Evolutionary conservation across 2,797 vertebrate species (phyloP).

Genomic region (Ctenochaetus hawaiiensis): DNA sequence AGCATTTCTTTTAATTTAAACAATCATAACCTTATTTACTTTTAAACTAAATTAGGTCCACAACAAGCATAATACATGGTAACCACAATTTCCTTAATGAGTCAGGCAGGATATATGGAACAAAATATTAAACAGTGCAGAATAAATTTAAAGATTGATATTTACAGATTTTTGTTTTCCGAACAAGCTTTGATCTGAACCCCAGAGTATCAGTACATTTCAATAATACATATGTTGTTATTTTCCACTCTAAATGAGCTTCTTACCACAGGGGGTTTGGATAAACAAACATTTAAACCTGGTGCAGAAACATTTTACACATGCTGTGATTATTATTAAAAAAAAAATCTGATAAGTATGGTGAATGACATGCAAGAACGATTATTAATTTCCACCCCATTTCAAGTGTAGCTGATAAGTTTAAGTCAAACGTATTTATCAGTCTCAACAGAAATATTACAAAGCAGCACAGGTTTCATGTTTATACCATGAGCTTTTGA

Average conservation of each 20-base stretch:
- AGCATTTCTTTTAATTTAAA: neutral
- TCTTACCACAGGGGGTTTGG: slow-evolving; percentile 4
- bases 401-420: neutral
- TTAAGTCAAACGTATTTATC: too few relatives aligned
- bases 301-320: slow-evolving; percentile 17
- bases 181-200: neutral
- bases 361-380: neutral
- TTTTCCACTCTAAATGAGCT: slow-evolving; percentile 18
- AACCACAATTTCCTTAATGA: neutral
- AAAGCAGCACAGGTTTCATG: too few relatives aligned
- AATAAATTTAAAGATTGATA: neutral
- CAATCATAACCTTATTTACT: neutral
- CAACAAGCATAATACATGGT: neutral
- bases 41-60: neutral
- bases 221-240: slow-evolving; percentile 7
- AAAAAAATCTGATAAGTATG: slow-evolving; percentile 6
- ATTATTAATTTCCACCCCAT: neutral
- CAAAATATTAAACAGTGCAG: neutral
- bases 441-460: neutral
- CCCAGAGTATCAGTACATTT: slow-evolving; percentile 2
- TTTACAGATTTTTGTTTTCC: neutral
- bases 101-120: neutral
- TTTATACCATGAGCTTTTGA: too few relatives aligned
- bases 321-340: slow-evolving; percentile 39
- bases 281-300: slow-evolving; percentile 25